Conservation (phyloP, 2,113 vertebrate species). For the Anhinga rufa region DNA sequence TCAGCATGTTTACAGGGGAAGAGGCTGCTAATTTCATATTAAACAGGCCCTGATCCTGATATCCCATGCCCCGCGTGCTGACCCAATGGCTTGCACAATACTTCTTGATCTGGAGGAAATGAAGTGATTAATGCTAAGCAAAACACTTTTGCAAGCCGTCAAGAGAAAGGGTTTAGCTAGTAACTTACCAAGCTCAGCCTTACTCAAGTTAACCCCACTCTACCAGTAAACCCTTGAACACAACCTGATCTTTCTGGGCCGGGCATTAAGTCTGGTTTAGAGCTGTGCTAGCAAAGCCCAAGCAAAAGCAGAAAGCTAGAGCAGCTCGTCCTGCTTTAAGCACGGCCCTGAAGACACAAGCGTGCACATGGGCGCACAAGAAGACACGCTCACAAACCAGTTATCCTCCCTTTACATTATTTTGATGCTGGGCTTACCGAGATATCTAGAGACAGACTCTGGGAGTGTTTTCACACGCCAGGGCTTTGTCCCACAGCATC, state of each 20-base stretch:
- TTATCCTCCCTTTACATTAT: background rate
- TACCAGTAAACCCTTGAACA: background rate
- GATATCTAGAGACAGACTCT: accelerated
- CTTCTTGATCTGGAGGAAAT: background rate
- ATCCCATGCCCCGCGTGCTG: background rate
- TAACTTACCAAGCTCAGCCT: background rate
- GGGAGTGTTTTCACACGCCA: background rate
- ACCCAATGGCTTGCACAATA: background rate
- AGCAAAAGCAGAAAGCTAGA: background rate
- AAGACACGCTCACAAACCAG: accelerated
- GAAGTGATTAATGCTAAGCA: background rate
- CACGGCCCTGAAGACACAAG: background rate
- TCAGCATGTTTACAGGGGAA: accelerated
- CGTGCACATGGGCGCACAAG: accelerated
- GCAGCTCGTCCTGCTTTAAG: background rate
- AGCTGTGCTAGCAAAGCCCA: background rate
- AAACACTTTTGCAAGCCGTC: background rate
- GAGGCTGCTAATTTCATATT: background rate
- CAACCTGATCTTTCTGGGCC: background rate
- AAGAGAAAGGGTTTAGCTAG: background rate
- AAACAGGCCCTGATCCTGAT: background rate
- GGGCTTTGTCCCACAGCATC: background rate
- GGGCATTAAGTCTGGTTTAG: background rate
- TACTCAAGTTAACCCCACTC: background rate
- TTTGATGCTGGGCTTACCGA: background rate